phyloP scores from a whole-genome alignment of 2,797 vertebrate genomes.

The Argentina silus region DNA sequence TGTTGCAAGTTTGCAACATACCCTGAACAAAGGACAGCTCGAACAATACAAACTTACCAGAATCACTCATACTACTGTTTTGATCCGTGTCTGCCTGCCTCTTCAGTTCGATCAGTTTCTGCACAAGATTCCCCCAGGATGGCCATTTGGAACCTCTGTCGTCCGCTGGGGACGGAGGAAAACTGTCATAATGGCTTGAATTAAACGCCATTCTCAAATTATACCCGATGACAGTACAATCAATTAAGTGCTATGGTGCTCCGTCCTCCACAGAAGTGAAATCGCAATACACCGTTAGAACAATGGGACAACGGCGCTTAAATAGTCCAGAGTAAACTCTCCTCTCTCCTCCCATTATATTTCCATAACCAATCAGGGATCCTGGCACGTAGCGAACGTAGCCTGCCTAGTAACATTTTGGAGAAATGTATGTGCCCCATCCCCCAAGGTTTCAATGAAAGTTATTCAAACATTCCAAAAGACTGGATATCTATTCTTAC shows the following conservation, averaged over 20 bases:
- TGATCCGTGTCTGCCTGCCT: conserved; percentile 64
- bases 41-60: conserved; percentile 52
- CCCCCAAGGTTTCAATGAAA: too few relatives aligned
- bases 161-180: conserved; percentile 64
- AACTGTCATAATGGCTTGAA: conserved; percentile 62
- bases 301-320: conserved; percentile 72
- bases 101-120: conserved; percentile 78
- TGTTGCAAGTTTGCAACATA: neutral
- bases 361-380: conserved; percentile 58
- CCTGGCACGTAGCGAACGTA: conserved; percentile 52
- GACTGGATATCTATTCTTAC: too few relatives aligned
- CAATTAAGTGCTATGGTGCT: conserved; percentile 35
- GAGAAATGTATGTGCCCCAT: too few relatives aligned
- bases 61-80: conserved; percentile 49
- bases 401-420: conserved; percentile 58
- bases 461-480: too few relatives aligned
- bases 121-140: conserved; percentile 79
- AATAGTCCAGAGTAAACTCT: conserved; percentile 37
- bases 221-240: neutral
- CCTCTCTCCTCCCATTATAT: conserved; percentile 40
- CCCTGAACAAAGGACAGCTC: conserved; percentile 6
- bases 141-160: conserved; percentile 61
- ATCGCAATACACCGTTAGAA: conserved; percentile 20
- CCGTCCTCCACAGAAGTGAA: conserved; percentile 40
- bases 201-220: conserved; percentile 55